A percentile compares a stretch with the other conserved stretches of the same genome.
Evolutionary conservation across 2,888 invertebrate species (phyloP).

Genomic region (Rhagonycha fulva): DNA sequence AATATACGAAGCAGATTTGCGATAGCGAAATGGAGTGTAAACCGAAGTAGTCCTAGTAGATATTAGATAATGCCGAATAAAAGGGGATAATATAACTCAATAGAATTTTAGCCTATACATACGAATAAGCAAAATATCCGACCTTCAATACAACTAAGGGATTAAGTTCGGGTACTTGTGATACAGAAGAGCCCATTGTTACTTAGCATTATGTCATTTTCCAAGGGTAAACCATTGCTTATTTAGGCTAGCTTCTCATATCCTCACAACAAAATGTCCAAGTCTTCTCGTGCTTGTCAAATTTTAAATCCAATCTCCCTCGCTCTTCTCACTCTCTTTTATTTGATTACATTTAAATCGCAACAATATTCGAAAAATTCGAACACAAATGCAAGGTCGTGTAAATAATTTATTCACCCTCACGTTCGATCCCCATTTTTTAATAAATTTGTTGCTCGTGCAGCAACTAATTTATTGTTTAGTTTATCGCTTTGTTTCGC

Average conservation of each 20-base stretch:
- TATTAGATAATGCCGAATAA: slow-evolving; percentile 46
- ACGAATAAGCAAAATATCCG: slow-evolving; percentile 41
- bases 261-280: slow-evolving; percentile 29
- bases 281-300: not conserved
- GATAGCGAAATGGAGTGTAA: slow-evolving; percentile 50
- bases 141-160: slow-evolving; percentile 46
- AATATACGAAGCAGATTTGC: slow-evolving; percentile 29
- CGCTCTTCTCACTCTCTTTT: not conserved
- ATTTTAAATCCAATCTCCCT: not conserved
- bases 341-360: not conserved
- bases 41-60: slow-evolving; percentile 45
- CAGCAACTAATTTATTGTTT: slow-evolving; percentile 3
- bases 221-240: slow-evolving; percentile 48
- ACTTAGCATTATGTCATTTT: slow-evolving; percentile 49
- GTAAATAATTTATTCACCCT: slow-evolving; percentile 4
- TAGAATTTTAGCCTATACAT: slow-evolving; percentile 36
- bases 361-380: not conserved
- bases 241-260: slow-evolving; percentile 38
- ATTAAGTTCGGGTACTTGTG: slow-evolving; percentile 48
- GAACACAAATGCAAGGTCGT: not conserved
- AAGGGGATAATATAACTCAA: slow-evolving; percentile 42
- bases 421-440: slow-evolving; percentile 1
- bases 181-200: slow-evolving; percentile 36
- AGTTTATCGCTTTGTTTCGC: slow-evolving; percentile 3
- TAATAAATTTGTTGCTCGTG: slow-evolving; percentile 4